Percentiles rank a stretch among this genome's conserved stretches.
Conservation (phyloP, 2,888 invertebrate genomes). For the Rhaphigaster nebulosa region DNA sequence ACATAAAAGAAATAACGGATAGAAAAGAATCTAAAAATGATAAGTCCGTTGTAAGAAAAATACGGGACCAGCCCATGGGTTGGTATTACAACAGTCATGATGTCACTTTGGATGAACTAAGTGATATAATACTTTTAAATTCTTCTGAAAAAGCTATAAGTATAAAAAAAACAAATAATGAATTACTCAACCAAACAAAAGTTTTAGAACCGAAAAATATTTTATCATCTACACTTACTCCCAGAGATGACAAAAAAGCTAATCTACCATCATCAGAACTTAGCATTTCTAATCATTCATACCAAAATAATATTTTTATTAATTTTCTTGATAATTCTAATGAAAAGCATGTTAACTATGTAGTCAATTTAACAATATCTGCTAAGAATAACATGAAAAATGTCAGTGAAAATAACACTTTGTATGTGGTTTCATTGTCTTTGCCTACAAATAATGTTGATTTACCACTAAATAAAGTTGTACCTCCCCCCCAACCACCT, state of each 20-base stretch:
- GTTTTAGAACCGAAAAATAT: neutral
- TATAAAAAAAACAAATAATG: neutral
- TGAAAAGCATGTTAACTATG: constrained; percentile 71
- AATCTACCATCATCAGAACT: neutral
- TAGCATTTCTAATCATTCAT: constrained; percentile 51
- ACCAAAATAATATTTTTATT: constrained; percentile 50
- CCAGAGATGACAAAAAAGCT: neutral
- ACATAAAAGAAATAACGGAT: neutral
- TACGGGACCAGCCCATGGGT: constrained; percentile 18
- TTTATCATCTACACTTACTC: neutral
- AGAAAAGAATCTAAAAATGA: constrained; percentile 23
- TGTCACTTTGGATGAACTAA: neutral
- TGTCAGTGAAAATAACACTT: constrained; percentile 72
- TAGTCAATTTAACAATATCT: constrained; percentile 86
- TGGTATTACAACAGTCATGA: constrained; percentile 51
- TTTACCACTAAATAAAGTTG: constrained; percentile 55
- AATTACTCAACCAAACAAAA: neutral
- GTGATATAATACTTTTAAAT: constrained; percentile 53
- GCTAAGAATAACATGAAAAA: constrained; percentile 71
- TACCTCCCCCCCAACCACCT: constrained; percentile 48
- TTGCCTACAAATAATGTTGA: constrained; percentile 75
- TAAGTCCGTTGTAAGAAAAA: constrained; percentile 22
- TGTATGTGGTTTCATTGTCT: constrained; percentile 85
- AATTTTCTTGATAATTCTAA: constrained; percentile 59
- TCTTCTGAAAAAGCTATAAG: neutral